Conservation (phyloP, 1,140 invertebrate species). For the Aethina tumida region DNA sequence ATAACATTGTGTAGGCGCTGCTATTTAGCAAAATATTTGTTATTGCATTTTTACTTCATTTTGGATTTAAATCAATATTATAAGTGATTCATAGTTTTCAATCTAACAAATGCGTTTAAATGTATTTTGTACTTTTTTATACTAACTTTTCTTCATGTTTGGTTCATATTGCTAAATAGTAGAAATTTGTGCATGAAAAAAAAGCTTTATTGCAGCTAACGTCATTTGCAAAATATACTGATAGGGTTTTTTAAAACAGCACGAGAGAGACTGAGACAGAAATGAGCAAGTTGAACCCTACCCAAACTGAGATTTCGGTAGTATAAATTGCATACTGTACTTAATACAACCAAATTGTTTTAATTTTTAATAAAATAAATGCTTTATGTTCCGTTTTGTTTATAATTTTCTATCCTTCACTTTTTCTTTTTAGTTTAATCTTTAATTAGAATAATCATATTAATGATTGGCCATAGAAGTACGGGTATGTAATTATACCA, state of each 20-base stretch:
- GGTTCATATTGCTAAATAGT: conserved; percentile 1
- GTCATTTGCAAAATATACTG: conserved; percentile 8
- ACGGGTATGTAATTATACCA: too few species aligned
- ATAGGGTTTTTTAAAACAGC: conserved; percentile 25
- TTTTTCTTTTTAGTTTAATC: too few species aligned
- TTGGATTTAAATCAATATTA: too few species aligned
- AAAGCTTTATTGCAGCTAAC: conserved; percentile 12
- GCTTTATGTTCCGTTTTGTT: conserved; percentile 21
- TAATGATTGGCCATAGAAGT: too few species aligned
- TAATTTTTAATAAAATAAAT: conserved; percentile 22
- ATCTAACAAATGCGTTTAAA: too few species aligned
- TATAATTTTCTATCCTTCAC: conserved; percentile 13
- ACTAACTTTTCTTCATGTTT: neutral
- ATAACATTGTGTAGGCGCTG: conserved; percentile 9
- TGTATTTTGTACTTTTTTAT: neutral
- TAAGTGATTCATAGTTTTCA: too few species aligned
- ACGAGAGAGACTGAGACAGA: conserved; percentile 23
- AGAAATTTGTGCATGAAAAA: conserved; percentile 11
- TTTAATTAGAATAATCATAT: too few species aligned
- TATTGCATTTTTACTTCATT: conserved; percentile 4
- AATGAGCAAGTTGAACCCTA: conserved; percentile 25
- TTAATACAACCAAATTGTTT: conserved; percentile 16
- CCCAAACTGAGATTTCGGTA: conserved; percentile 19
- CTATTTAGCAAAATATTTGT: conserved; percentile 9
- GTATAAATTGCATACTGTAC: conserved; percentile 15